Base-by-base conservation (phyloP, 2,888 invertebrate genomes). In the Pediacus dermestoides region DNA sequence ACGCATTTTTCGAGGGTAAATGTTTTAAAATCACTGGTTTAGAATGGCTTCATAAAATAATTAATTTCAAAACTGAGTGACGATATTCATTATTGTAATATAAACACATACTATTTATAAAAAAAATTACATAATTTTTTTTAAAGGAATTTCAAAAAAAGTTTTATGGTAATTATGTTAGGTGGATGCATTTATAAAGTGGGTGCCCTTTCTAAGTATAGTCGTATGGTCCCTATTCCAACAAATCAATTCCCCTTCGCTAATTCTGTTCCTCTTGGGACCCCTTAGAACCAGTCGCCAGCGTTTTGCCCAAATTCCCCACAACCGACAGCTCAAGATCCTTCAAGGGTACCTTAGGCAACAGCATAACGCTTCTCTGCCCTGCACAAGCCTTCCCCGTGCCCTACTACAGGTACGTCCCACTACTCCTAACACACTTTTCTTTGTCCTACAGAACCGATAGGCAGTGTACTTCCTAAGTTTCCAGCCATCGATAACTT, bases 321-420 rank as follows among this genome's bases (percentile, higher is more conserved):
- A 69, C 69, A 22, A 65, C 70, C 3, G 74, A 74, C 44, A 70
- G 69, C 52, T 55, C 58, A 63, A 79, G 78, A 71, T 77, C 79
- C 53, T 80, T 80, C 70, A 76, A 75, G 64, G 75, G 77, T 60
- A 67, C 40, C 32, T 44, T 53, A 30, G 43, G 37, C 9, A 48
- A 49, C 38, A 67, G 65, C 44, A 61, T 71, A 38, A 72, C 73
- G 13, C 60, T 74, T 39, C 72, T 77, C 61, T 80, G 79, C 61
- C 78, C 78, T 47, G 78, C 78, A 22, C 79, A 80, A 65, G 77
- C 76, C 47, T 78, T 74, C 65, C 79, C 79, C 50, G 73, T 76
- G 63, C 79, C 79, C 63, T 65, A 71, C 52, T 75, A 72, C 52
- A 57, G 55, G 57, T 57, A 57, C 72, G 74, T 33, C 30, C 10